phyloP scores from a whole-genome alignment of 2,113 vertebrate species.

The Perca schrenkii region DNA sequence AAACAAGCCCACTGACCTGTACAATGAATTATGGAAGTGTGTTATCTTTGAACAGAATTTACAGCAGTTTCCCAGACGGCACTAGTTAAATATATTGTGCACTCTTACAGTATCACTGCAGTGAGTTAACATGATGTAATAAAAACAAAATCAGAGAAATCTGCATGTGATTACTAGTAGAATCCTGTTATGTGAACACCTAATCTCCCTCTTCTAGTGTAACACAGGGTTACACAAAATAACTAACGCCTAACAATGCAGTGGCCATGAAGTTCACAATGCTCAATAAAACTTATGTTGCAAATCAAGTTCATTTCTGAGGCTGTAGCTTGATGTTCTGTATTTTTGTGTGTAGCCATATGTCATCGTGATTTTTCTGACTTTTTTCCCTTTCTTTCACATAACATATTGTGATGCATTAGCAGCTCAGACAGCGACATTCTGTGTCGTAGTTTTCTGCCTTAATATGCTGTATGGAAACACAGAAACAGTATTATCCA shows the following conservation, averaged over 20 bases:
- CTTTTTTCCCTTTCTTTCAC: background rate
- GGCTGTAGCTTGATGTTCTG: background rate
- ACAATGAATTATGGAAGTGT: conserved; percentile 15
- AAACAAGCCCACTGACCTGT: conserved; percentile 35
- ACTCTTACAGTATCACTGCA: conserved; percentile 1
- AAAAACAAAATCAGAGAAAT: conserved; percentile 2
- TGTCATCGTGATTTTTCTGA: background rate
- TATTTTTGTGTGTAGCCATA: background rate
- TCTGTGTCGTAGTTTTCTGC: background rate
- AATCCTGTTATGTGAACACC: conserved; percentile 11
- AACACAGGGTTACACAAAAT: conserved; percentile 13
- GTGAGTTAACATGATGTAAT: background rate
- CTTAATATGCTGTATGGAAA: background rate
- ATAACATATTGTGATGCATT: background rate
- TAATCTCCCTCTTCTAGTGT: background rate
- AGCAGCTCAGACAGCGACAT: background rate
- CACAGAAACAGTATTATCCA: background rate
- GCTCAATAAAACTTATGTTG: background rate
- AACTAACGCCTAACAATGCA: conserved; percentile 20
- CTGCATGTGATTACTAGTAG: background rate
- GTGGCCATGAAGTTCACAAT: background rate
- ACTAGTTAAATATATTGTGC: background rate
- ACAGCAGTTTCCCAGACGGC: conserved; percentile 11
- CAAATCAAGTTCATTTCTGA: background rate
- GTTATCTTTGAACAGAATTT: conserved; percentile 19